Conservation (phyloP, 23 tunicate genomes). For the Trididemnum miniatum region DNA sequence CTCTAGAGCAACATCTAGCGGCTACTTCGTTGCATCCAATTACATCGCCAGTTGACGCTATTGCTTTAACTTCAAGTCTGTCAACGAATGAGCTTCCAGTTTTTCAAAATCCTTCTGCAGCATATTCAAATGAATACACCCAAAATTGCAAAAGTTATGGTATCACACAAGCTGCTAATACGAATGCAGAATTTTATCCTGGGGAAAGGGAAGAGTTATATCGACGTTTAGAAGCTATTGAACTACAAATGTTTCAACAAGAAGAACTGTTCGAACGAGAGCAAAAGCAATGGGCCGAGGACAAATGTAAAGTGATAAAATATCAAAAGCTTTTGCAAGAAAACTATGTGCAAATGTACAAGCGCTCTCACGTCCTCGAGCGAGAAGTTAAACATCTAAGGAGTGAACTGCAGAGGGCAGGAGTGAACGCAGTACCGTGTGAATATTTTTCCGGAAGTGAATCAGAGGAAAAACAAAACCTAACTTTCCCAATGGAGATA, state of each 20-base stretch:
- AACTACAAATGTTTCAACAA: conserved; percentile 1
- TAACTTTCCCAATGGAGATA: conserved; percentile 11
- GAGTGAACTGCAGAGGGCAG: conserved; percentile 30
- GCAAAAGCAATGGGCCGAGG: conserved; percentile 43
- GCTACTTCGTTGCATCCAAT: not conserved
- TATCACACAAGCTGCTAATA: not conserved
- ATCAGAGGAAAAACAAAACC: not conserved
- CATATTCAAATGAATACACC: not conserved
- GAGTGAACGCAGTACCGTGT: not conserved
- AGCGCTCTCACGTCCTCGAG: conserved; percentile 58
- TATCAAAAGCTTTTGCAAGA: conserved; percentile 62
- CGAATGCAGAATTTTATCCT: not conserved
- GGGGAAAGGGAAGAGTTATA: conserved; percentile 41
- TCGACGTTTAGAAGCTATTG: conserved; percentile 24
- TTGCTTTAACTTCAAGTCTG: not conserved
- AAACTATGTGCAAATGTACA: conserved; percentile 66
- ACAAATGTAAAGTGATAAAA: conserved; percentile 38
- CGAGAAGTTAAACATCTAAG: conserved; percentile 45
- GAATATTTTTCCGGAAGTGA: not conserved
- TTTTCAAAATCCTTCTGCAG: not conserved
- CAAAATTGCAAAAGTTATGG: not conserved
- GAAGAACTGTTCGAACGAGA: conserved; percentile 48
- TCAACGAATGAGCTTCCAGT: not conserved
- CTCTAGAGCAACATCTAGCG: conserved; percentile 44
- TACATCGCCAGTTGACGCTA: not conserved